Evolutionary conservation across 2,888 invertebrate genomes (phyloP), one percentile per base, ranked within the genome.

Genomic region (Ormyrus labotus): DNA sequence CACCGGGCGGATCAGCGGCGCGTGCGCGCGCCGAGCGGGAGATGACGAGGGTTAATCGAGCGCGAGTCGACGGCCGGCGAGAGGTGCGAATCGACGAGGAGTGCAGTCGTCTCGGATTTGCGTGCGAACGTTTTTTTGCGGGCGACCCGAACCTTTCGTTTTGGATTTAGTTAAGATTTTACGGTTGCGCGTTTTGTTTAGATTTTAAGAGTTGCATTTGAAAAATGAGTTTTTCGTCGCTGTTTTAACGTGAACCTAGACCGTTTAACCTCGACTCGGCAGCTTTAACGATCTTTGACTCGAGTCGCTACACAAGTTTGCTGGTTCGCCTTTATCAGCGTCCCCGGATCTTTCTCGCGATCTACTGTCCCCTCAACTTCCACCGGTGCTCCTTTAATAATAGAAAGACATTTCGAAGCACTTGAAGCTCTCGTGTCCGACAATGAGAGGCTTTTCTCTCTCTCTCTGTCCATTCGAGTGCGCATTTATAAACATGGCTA

Each of bases 11-110:
- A 60, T 19, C 13, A 60, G n/a, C 6, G 13, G 5, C 9, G 34
- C 6, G 9, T 19, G 60, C 60, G 6, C 9, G 60, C 19, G 19
- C 19, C 19, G 19, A 19, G 19, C 19, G 19, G 6, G 61, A 61
- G 61, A 63, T 63, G 63, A 63, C 63, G 47, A 63, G 63, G 60
- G 5, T 60, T 61, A 61, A 61, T 61, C n/a, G 47, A 63, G 47
- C 47, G 63, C 5, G 63, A 63, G 63, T 11, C 9, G 19, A 53
- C 10, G 47, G 63, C 9, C 6, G 47, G 47, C 45, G 63, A 47
- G 63, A 63, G 63, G 63, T 63, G 63, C 47, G 47, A 63, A 48
- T 47, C 9, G 11, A 0, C 10, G 57, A 57, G 57, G 1, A 11
- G 57, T 11, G 57, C 57, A n/a, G 6, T 57, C 19, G 57, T n/a